Evolutionary conservation across 2,888 invertebrate genomes (phyloP).

Genomic region (Prosopocoilus inquinatus): DNA sequence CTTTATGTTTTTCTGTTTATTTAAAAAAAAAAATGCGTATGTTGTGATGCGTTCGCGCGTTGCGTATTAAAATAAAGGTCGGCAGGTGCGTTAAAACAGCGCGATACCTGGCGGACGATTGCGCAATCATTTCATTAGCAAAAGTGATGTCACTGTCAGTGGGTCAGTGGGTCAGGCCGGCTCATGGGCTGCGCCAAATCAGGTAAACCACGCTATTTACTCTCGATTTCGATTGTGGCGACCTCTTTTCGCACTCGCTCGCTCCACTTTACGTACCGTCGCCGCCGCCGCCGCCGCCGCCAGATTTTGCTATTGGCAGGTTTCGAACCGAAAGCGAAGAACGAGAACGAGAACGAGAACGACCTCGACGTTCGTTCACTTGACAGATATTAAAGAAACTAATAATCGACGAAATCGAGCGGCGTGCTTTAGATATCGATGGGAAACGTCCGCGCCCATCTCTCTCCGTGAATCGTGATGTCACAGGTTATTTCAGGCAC

Average conservation of each 20-base stretch:
- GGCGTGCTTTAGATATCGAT: too few relatives aligned
- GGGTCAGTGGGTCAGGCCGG: slow-evolving; percentile 33
- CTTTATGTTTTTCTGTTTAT: too few relatives aligned
- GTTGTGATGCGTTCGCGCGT: too few relatives aligned
- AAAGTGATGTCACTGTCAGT: slow-evolving; percentile 29
- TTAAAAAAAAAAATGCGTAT: too few relatives aligned
- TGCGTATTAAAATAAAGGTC: too few relatives aligned
- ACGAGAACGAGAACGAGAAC: background rate
- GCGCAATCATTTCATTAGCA: background rate
- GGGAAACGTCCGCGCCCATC: too few relatives aligned
- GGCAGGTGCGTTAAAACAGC: too few relatives aligned
- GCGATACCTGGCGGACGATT: too few relatives aligned
- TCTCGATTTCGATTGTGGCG: slow-evolving; percentile 19
- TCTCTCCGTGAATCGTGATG: too few relatives aligned
- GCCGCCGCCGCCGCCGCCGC: too few relatives aligned
- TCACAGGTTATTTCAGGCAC: too few relatives aligned
- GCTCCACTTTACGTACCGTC: background rate
- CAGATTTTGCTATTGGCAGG: background rate
- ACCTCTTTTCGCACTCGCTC: slow-evolving; percentile 15
- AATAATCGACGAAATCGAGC: too few relatives aligned
- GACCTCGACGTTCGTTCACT: slow-evolving; percentile 1
- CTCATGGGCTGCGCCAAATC: slow-evolving; percentile 8
- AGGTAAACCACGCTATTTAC: slow-evolving; percentile 13
- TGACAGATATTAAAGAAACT: background rate
- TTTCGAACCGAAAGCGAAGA: background rate